Evolutionary conservation across 2,113 vertebrate species (phyloP).

Genomic region (Morone saxatilis): DNA sequence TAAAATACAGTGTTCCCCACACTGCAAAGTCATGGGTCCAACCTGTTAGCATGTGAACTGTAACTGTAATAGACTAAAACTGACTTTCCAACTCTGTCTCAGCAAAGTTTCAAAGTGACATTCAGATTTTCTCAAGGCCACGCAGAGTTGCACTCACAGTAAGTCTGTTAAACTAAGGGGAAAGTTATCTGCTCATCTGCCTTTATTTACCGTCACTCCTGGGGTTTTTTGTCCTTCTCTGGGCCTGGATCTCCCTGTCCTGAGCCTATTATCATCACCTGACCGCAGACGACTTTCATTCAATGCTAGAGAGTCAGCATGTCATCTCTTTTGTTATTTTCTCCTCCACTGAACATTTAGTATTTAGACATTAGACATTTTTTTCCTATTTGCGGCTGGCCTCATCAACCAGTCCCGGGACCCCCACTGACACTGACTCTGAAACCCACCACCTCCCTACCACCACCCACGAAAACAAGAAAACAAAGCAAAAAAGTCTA

Average conservation of each 20-base stretch:
- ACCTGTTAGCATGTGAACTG: neutral
- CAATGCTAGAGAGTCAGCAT: neutral
- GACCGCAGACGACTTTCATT: slow-evolving; percentile 22
- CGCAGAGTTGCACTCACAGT: neutral
- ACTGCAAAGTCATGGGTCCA: neutral
- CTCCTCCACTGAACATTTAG: slow-evolving; percentile 13
- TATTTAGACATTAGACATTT: neutral
- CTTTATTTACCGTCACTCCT: slow-evolving; percentile 15
- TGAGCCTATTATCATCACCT: slow-evolving; percentile 28
- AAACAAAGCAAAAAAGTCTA: neutral
- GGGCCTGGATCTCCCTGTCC: slow-evolving; percentile 8
- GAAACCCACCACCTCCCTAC: neutral
- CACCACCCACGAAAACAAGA: neutral
- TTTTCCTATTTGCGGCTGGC: too few relatives aligned
- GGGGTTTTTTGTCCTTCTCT: slow-evolving; percentile 43
- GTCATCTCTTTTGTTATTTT: slow-evolving; percentile 16
- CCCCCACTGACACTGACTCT: too few relatives aligned
- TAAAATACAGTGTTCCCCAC: neutral
- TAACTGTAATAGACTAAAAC: slow-evolving; percentile 5
- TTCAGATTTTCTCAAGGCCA: slow-evolving; percentile 29
- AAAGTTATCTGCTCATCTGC: slow-evolving; percentile 13
- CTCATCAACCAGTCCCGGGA: too few relatives aligned
- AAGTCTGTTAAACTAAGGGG: slow-evolving; percentile 4
- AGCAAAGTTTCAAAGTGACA: slow-evolving; percentile 26
- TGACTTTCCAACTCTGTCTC: neutral